A percentile compares a stretch with the other conserved stretches of the same genome.
These are phyloP conservation scores for Muntiacus muntjak DNA, from an alignment of 2,113 vertebrate genomes.

Conservation along the genomic window DNA sequence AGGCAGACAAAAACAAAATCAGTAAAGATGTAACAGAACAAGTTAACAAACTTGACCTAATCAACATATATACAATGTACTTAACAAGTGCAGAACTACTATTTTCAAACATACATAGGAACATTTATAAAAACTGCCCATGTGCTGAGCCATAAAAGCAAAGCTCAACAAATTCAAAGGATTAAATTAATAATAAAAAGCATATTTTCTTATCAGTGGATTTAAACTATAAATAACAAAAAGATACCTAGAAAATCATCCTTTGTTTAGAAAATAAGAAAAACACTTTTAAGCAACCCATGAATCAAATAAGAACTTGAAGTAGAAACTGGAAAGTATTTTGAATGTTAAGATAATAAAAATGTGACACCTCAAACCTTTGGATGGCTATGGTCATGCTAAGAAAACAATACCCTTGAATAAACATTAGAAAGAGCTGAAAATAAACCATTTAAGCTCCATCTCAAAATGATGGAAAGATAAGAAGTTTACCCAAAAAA, in stretches of 20 bases:
- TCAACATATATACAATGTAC: not conserved
- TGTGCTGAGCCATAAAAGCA: not conserved
- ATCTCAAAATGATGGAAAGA: not conserved
- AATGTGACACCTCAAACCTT: not conserved
- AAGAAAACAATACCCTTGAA: not conserved
- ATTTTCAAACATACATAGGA: not conserved
- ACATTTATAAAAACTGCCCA: not conserved
- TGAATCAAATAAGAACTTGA: not conserved
- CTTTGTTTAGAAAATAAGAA: not conserved
- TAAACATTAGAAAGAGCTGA: not conserved
- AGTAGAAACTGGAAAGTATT: not conserved
- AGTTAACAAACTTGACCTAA: not conserved
- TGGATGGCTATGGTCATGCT: not conserved
- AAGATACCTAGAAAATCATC: not conserved
- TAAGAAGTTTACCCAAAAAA: not conserved
- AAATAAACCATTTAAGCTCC: not conserved
- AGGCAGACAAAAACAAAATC: not conserved
- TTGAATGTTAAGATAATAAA: not conserved
- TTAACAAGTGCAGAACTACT: not conserved
- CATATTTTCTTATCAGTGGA: not conserved
- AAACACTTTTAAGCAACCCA: not conserved
- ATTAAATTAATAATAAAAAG: not conserved
- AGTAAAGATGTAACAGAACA: not conserved
- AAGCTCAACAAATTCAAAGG: constrained; percentile 2
- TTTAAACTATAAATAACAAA: not conserved